Evolutionary conservation across 2,888 invertebrate genomes (phyloP), one percentile per base, ranked within the genome.

Genomic region (Panopea generosa): DNA sequence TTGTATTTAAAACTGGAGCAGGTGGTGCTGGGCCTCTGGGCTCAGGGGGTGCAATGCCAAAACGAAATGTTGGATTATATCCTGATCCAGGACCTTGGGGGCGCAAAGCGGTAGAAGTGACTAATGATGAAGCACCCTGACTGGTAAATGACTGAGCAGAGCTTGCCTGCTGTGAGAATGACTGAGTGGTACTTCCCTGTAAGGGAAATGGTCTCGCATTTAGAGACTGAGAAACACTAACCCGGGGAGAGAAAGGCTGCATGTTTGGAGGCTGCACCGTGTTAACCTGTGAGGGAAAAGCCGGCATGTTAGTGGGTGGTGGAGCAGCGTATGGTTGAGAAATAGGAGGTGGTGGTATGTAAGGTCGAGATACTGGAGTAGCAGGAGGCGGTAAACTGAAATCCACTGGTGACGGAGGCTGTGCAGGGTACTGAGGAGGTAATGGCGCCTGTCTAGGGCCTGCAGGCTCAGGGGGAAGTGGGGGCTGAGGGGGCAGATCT

Each of bases 361-460:
- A 77, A 22, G 72, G 45, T 50, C 69, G 78, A 27, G 73, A 72
- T 16, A 59, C 67, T 47, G 59, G 65, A 49, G 60, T 49, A 24
- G 38, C 18, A 20, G 70, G 63, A 38, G 74, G 75, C 14, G 73
- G 74, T 11, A 70, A 50, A 45, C 66, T 63, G 38, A 72, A 65
- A 18, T 73, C 69, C 33, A 74, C 83, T 18, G 70, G 70, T 14
- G 75, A 67, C 16, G 71, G 77, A 22, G 73, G 68, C 27, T 69
- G 69, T 14, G 75, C 60, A 27, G 61, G 56, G 29, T 50, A 79
- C 47, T 56, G 61, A 11, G 71, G 63, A 59, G 47, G 20, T 52
- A 60, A 4, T 52, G 47, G 27, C 43, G 55, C 2, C 45, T 45
- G 45, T 20, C 45, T 20, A n/a, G 74, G 50, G 29, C 56, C 55